Conservation (phyloP, 2,888 invertebrate species). For the Nephrotoma flavescens region DNA sequence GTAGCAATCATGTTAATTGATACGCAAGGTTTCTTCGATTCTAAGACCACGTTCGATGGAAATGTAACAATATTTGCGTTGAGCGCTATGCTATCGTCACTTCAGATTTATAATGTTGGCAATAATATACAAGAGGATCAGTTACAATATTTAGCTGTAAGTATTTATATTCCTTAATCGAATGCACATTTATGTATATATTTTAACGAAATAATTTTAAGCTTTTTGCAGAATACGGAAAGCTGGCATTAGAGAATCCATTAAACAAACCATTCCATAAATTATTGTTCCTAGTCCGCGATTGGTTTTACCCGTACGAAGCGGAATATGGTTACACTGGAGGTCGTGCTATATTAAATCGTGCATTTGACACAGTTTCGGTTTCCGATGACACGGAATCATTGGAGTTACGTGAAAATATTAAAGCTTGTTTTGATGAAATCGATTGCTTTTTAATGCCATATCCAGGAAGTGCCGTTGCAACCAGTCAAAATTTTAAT, state of each 20-base stretch:
- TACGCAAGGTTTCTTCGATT: conserved; percentile 10
- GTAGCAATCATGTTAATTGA: conserved; percentile 8
- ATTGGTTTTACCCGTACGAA: conserved; percentile 7
- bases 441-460: conserved; percentile 7
- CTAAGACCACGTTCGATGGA: conserved; percentile 1
- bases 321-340: background rate
- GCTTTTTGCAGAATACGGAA: conserved; percentile 7
- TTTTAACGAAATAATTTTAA: background rate
- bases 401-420: background rate
- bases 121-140: conserved; percentile 9
- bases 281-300: conserved; percentile 6
- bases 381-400: background rate
- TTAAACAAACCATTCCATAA: conserved; percentile 8
- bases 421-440: background rate
- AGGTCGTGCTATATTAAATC: background rate
- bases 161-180: background rate
- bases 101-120: conserved; percentile 8
- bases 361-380: background rate
- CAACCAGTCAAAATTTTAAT: conserved; percentile 6
- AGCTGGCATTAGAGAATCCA: conserved; percentile 5
- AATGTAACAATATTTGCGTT: conserved; percentile 9
- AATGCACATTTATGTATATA: background rate
- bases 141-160: conserved; percentile 8
- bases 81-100: conserved; percentile 9
- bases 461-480: conserved; percentile 7